Evolutionary conservation across 2,888 invertebrate species (phyloP).

Genomic region (Athripsodes cinereus): DNA sequence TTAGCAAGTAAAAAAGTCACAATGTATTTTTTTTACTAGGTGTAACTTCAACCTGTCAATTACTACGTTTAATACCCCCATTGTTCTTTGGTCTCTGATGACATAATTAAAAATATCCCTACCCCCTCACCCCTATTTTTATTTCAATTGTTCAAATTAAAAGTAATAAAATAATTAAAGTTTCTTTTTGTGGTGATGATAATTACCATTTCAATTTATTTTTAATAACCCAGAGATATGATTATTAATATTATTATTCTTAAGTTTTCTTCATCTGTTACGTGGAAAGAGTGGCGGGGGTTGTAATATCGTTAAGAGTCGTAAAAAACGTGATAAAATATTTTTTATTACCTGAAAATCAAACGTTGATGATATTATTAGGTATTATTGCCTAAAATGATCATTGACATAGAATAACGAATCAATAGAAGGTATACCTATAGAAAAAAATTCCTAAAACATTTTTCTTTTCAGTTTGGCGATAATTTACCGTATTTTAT

Average conservation of each 20-base stretch:
- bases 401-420: not conserved
- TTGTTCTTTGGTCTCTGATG: no score
- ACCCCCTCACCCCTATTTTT: not conserved
- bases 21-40: no score
- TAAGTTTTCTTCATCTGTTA: not conserved
- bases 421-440: not conserved
- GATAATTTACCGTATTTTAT: no score
- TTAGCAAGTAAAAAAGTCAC: no score
- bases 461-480: no score
- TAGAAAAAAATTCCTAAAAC: no score
- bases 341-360: constrained; percentile 1
- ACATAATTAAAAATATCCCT: no score
- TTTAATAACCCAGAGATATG: not conserved
- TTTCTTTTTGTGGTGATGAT: not conserved
- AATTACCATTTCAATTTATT: not conserved
- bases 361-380: not conserved
- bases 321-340: not conserved
- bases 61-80: no score
- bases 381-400: not conserved
- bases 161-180: not conserved
- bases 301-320: not conserved
- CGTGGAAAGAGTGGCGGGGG: not conserved
- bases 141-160: not conserved
- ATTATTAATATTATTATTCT: not conserved
- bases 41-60: no score